Evolutionary conservation across 1,140 invertebrate species (phyloP).

Genomic region (Drosophila sp.): DNA sequence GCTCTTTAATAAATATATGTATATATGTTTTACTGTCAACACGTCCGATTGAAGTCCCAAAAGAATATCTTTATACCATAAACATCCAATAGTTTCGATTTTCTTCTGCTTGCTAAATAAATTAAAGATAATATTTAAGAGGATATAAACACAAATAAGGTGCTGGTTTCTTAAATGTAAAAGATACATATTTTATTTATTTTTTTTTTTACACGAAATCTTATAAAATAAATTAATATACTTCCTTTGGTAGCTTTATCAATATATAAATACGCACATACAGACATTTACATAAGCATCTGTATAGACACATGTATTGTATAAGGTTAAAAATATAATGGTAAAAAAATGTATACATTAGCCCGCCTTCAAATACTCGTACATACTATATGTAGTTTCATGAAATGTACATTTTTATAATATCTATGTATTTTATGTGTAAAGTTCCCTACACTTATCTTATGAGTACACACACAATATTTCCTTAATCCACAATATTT

Average conservation of each 20-base stretch:
- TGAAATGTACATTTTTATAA: slow-evolving; percentile 78
- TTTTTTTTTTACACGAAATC: slow-evolving; percentile 71
- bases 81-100: too few species aligned
- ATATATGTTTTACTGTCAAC: too few species aligned
- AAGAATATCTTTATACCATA: too few species aligned
- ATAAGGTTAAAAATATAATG: slow-evolving; percentile 68
- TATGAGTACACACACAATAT: slow-evolving; percentile 52
- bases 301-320: slow-evolving; percentile 62
- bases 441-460: slow-evolving; percentile 42
- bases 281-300: slow-evolving; percentile 62
- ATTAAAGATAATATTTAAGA: too few species aligned
- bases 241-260: slow-evolving; percentile 77
- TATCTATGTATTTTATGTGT: slow-evolving; percentile 52
- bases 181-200: slow-evolving; percentile 70
- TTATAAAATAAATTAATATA: slow-evolving; percentile 78
- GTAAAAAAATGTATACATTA: slow-evolving; percentile 68
- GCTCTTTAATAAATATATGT: too few species aligned
- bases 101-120: too few species aligned
- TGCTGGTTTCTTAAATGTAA: slow-evolving; percentile 24
- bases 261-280: slow-evolving; percentile 76
- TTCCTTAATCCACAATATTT: slow-evolving; percentile 82
- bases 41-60: too few species aligned
- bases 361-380: slow-evolving; percentile 58
- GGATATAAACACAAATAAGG: not conserved
- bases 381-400: slow-evolving; percentile 65